A percentile compares a stretch with the other conserved stretches of the same genome.
phyloP scores from a whole-genome alignment of 2,888 invertebrate species.

The Aleiodes testaceus region DNA sequence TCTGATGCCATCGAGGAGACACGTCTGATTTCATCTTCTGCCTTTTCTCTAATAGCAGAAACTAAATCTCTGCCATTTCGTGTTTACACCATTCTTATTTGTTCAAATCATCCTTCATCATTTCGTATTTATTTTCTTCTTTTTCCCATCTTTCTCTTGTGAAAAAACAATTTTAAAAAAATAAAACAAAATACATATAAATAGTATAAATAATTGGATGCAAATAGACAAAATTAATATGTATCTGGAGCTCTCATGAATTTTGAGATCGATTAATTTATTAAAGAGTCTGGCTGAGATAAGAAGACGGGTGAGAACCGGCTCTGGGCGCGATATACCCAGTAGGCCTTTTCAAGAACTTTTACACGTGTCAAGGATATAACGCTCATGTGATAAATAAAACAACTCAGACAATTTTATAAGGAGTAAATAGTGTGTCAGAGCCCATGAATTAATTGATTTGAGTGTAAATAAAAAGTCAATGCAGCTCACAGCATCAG shows the following conservation, averaged over 20 bases:
- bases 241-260: slow-evolving; percentile 41
- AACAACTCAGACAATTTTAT: background rate
- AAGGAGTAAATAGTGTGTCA: slow-evolving; percentile 26
- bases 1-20: slow-evolving; percentile 56
- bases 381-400: slow-evolving; percentile 11
- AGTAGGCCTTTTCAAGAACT: slow-evolving; percentile 35
- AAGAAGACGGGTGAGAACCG: slow-evolving; percentile 47
- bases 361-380: slow-evolving; percentile 41
- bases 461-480: slow-evolving; percentile 24
- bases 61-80: slow-evolving; percentile 3
- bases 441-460: background rate
- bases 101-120: background rate
- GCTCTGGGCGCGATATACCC: slow-evolving; percentile 44
- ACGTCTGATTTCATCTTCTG: slow-evolving; percentile 63
- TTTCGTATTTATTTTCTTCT: background rate
- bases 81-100: background rate
- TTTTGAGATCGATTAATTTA: slow-evolving; percentile 69
- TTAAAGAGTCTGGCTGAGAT: slow-evolving; percentile 58
- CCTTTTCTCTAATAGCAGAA: slow-evolving; percentile 45
- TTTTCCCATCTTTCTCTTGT: too few species aligned
- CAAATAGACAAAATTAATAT: too few species aligned
- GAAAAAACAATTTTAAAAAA: too few species aligned
- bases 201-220: too few species aligned
- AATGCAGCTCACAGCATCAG: slow-evolving; percentile 14
- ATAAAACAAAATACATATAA: too few species aligned